These are phyloP conservation scores for Limnodromus scolopaceus DNA, from an alignment of 2,797 vertebrate species.

Conservation along the genomic window DNA sequence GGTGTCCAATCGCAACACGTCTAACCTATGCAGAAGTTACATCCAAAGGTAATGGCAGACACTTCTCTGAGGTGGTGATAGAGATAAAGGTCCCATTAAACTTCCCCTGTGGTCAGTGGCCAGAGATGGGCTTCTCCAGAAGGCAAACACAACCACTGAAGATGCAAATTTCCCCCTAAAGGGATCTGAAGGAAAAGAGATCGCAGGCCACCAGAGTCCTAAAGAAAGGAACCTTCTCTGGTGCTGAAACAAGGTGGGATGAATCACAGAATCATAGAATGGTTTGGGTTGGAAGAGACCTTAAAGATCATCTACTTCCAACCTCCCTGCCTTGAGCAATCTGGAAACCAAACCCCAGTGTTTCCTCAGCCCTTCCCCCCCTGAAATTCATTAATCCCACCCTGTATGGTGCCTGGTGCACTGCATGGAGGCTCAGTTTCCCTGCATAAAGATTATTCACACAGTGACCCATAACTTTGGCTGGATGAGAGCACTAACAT, in stretches of 20 bases:
- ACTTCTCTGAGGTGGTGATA: background rate
- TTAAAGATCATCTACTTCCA: background rate
- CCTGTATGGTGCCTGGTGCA: accelerated
- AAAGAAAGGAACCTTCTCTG: background rate
- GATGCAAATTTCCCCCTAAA: background rate
- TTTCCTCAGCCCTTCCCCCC: background rate
- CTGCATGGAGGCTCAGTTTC: background rate
- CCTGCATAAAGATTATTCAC: background rate
- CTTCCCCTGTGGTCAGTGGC: background rate
- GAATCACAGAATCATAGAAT: background rate
- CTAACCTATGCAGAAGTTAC: background rate
- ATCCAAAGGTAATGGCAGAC: background rate
- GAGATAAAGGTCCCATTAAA: background rate
- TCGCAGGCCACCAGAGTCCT: background rate
- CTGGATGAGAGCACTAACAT: background rate
- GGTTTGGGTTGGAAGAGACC: background rate
- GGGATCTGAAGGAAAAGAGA: background rate
- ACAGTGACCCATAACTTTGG: background rate
- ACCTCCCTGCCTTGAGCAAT: background rate
- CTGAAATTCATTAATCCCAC: background rate
- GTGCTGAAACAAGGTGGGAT: background rate
- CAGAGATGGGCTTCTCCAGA: background rate
- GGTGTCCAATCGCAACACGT: background rate
- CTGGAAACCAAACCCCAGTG: background rate
- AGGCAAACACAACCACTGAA: background rate